phyloP scores from a whole-genome alignment of 2,113 vertebrate genomes.

The human region DNA sequence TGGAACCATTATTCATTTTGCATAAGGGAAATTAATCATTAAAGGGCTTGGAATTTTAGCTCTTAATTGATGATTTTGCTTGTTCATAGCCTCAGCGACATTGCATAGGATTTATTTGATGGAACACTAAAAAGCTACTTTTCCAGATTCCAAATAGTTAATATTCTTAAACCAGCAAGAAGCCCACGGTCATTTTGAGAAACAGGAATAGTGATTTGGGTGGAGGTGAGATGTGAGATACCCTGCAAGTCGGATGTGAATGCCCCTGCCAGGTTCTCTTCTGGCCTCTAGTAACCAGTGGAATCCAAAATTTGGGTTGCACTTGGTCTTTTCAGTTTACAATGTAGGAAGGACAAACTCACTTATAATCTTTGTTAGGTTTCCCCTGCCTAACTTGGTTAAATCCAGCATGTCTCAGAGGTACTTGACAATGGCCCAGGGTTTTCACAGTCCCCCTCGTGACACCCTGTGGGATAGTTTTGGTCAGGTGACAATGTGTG shows the following conservation, averaged over 20 bases:
- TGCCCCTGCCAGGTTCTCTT: neutral
- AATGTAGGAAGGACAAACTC: neutral
- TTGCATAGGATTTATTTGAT: neutral
- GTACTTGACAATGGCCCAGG: neutral
- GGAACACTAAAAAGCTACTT: neutral
- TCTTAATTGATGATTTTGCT: neutral
- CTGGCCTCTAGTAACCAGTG: neutral
- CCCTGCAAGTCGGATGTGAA: neutral
- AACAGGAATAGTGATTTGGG: neutral
- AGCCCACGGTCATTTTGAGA: neutral
- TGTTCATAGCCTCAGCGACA: neutral
- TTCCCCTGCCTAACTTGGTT: neutral
- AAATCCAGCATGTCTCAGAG: neutral
- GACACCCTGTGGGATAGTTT: neutral
- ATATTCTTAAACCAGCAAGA: neutral
- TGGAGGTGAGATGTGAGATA: accelerated
- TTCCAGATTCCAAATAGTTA: neutral
- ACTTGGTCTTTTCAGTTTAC: neutral
- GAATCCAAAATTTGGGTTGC: neutral
- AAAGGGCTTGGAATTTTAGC: neutral
- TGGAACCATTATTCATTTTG: neutral
- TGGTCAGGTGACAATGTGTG: neutral
- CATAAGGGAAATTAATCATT: neutral
- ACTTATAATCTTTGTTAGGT: neutral
- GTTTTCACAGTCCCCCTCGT: neutral